These are phyloP conservation scores for Acanthiza pusilla DNA, from an alignment of 2,797 vertebrate species.

Conservation along the genomic window DNA sequence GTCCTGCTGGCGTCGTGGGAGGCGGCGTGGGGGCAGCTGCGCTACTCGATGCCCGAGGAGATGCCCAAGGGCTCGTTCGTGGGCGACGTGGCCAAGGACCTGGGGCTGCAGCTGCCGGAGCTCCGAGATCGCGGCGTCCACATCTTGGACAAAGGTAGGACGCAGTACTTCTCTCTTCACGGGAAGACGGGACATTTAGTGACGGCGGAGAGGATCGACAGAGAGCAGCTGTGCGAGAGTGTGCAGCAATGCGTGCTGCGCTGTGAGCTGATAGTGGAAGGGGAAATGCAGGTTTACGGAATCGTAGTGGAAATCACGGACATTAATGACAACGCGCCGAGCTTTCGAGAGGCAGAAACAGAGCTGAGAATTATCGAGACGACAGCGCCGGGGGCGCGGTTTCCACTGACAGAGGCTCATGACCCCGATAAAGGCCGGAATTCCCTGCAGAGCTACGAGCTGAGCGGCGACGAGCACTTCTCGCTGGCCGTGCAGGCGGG, in stretches of 20 bases:
- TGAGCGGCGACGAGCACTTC: constrained; percentile 23
- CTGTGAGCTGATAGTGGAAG: neutral
- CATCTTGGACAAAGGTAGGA: constrained; percentile 50
- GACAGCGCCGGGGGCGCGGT: neutral
- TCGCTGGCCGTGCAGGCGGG: neutral
- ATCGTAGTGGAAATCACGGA: neutral
- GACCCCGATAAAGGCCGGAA: constrained; percentile 70
- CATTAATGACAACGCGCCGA: fast-evolving
- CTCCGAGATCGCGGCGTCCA: constrained; percentile 54
- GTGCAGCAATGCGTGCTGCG: neutral
- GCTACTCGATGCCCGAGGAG: constrained; percentile 84
- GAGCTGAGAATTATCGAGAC: neutral
- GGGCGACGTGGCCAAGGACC: constrained; percentile 78
- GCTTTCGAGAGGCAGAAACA: neutral
- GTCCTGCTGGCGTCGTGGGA: constrained; percentile 31
- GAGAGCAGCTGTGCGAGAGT: constrained; percentile 74
- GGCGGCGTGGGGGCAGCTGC: constrained; percentile 55
- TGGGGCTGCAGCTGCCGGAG: constrained; percentile 71
- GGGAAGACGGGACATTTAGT: constrained; percentile 76
- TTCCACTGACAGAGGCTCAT: constrained; percentile 68
- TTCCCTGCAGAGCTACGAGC: constrained; percentile 73
- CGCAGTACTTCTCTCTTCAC: constrained; percentile 75
- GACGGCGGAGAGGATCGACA: constrained; percentile 71
- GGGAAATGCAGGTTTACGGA: fast-evolving
- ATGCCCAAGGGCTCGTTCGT: constrained; percentile 71